Evolutionary conservation across 2,797 vertebrate genomes (phyloP).

Genomic region (Paguma larvata): DNA sequence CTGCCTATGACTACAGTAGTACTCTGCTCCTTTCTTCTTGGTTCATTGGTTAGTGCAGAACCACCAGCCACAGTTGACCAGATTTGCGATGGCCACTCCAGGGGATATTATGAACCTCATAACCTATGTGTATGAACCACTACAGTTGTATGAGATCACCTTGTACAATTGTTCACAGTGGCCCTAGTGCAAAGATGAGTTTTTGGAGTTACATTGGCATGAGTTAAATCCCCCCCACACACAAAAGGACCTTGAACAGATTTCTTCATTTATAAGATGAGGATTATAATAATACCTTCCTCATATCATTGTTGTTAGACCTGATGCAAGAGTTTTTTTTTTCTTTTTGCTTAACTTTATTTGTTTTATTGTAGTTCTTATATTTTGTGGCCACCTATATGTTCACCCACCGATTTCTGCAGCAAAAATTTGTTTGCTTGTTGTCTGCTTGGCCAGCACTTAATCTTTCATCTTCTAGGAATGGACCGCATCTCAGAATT

Average conservation of each 20-base stretch:
- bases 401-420: background rate
- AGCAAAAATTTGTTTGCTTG: background rate
- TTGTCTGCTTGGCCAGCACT: background rate
- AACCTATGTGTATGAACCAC: rapidly evolving
- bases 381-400: background rate
- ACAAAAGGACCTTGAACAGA: rapidly evolving
- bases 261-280: background rate
- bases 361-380: background rate
- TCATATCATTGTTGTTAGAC: background rate
- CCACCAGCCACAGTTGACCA: rapidly evolving
- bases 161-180: rapidly evolving
- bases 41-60: rapidly evolving
- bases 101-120: too few species aligned
- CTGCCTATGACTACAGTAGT: background rate
- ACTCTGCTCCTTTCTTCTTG: background rate
- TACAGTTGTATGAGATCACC: rapidly evolving
- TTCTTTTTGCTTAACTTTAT: background rate
- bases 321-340: background rate
- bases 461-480: background rate
- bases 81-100: background rate
- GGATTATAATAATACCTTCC: background rate
- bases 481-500: background rate
- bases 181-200: background rate
- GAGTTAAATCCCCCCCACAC: background rate
- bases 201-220: background rate